Evolutionary conservation across 2,888 invertebrate species (phyloP), one percentile per base, ranked within the genome.

Genomic region (Limulus polyphemus): DNA sequence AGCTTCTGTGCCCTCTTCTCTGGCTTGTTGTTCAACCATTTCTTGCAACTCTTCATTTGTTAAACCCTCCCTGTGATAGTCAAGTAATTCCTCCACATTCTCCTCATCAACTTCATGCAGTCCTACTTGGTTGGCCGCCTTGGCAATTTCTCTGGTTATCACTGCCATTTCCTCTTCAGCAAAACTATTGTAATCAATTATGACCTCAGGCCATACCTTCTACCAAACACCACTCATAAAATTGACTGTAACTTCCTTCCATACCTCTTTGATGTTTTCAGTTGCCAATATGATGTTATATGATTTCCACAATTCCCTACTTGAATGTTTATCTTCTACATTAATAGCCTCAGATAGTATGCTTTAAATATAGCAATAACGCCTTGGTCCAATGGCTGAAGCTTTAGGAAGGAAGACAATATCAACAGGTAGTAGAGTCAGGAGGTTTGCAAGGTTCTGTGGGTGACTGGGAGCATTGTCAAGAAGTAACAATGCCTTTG

Each of bases 251-350:
- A 62, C 49, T 52, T 65, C 61, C 4, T 58, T 49, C 61, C 61
- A 64, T 50, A 64, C 60, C 17, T 55, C 60, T 10, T 49, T 48
- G 17, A 69, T 69, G 60, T 59, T 62, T 11, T 56, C 50, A 16
- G 69, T 58, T 10, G 65, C 65, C 14, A 61, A 48, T 47, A 56
- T 61, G 17, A 70, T 69, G 61, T 68, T 58, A 56, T 62, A 68
- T 11, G 14, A n/a, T 17, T 65, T 59, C 67, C 69, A 70, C 14
- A 62, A 69, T 17, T 65, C 60, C 17, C 14, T 51, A 10, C 3
- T 1, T 32, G 69, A 17, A 16, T 60, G 51, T 13, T 49, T 17
- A 16, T 55, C 55, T 32, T 57, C 62, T n/a, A n/a, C n/a, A 56
- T 62, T 62, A 14, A 57, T 67, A 14, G 10, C 67, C 49, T 52